Evolutionary conservation across 1,140 invertebrate genomes (phyloP), one percentile per base, ranked within the genome.

Genomic region (Andrena cerasifolii): DNA sequence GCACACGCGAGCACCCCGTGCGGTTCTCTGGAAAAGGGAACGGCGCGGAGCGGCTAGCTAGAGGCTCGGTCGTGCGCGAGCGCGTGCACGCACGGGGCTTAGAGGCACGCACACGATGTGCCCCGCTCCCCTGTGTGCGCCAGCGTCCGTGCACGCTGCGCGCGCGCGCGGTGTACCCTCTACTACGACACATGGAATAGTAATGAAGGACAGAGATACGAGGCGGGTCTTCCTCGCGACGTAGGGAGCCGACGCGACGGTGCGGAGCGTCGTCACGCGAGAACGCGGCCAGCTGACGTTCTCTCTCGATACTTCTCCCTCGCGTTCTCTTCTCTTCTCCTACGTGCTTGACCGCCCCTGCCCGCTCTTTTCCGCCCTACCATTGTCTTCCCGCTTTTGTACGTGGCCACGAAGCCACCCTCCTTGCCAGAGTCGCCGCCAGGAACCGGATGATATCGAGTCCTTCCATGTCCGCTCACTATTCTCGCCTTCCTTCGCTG

Each of bases 121-220:
- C n/a, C 47, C 47, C 49, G 78, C 59, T 71, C 73, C 36, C 36
- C 10, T 59, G 78, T 45, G 78, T 26, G 45, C 40, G 65, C 73
- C 68, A 56, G 45, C 56, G 79, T 43, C 59, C 51, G 40, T 68
- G 68, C 54, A 56, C 75, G 59, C 40, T 53, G 24, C 45, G 47
- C n/a, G 47, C 59, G 67, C 47, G n/a, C 36, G 65, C 65, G 58
- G 76, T 24, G 40, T 54, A 51, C 53, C 70, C 72, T 59, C 61
- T 68, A 78, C 78, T 71, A 85, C 74, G 72, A 83, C 59, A 66
- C 81, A 87, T 89, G 82, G 84, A 90, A 88, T 87, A 89, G 82
- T 89, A 89, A 90, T 90, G 88, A 90, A 84, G 86, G 83, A 87
- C 83, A 89, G 85, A 88, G 85, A 88, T 87, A 88, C 82, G 70